A percentile compares a stretch with the other conserved stretches of the same genome.
Evolutionary conservation across 1,140 invertebrate species (phyloP).

Genomic region (Archivesica marissinica): DNA sequence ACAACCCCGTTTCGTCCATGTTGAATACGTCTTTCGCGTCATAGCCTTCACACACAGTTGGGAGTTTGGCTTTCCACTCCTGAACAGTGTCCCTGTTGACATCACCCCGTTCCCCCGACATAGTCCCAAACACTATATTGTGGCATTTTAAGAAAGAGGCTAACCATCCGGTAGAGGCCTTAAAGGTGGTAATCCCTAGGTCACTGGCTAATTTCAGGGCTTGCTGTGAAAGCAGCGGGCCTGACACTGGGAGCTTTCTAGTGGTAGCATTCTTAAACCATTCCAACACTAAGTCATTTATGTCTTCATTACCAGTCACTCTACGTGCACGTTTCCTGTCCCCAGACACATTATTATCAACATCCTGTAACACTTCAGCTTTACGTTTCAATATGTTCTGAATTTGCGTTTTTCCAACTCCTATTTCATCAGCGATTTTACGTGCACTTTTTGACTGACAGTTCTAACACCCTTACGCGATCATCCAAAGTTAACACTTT

Average conservation of each 20-base stretch:
- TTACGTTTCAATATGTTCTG: not conserved
- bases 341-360: constrained; percentile 35
- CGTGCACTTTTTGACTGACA: no score
- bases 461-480: no score
- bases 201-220: constrained; percentile 32
- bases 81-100: constrained; percentile 1
- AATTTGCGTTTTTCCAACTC: constrained; percentile 58
- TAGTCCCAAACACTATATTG: constrained; percentile 1
- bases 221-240: constrained; percentile 52
- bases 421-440: constrained; percentile 49
- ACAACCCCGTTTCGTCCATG: constrained; percentile 43
- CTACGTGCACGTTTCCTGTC: constrained; percentile 1
- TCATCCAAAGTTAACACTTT: no score
- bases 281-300: constrained; percentile 10
- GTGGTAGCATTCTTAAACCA: constrained; percentile 33
- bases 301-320: not conserved
- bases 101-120: constrained; percentile 33
- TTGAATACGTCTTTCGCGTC: constrained; percentile 45
- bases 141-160: not conserved
- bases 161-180: constrained; percentile 1
- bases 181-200: not conserved
- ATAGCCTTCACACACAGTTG: constrained; percentile 39
- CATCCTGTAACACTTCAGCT: constrained; percentile 28
- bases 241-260: constrained; percentile 23
- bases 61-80: constrained; percentile 46